Conservation (phyloP, 2,888 invertebrate species). For the Dolomedes plantarius region DNA sequence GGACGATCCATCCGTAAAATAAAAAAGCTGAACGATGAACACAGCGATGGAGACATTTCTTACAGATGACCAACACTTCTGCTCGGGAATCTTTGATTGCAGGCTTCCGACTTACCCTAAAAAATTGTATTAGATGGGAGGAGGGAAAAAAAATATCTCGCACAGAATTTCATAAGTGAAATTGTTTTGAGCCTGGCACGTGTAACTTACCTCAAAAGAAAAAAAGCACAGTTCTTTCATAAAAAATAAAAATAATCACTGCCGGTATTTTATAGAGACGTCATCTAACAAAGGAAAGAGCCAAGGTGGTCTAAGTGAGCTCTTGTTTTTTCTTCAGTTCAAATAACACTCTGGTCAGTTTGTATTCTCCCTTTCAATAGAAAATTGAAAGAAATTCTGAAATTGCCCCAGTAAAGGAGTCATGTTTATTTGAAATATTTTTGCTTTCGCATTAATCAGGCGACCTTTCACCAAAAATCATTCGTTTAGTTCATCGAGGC, state of each 20-base stretch:
- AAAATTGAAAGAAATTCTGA: too few relatives aligned
- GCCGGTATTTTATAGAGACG: constrained; percentile 3
- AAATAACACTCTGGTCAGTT: too few relatives aligned
- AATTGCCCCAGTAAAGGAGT: too few relatives aligned
- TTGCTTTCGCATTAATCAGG: too few relatives aligned
- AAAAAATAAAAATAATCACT: not conserved
- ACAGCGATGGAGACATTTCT: constrained; percentile 12
- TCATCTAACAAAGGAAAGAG: not conserved
- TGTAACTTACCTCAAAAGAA: constrained; percentile 25
- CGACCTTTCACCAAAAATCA: too few relatives aligned
- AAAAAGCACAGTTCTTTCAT: constrained; percentile 18
- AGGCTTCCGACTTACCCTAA: not conserved
- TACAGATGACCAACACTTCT: constrained; percentile 18
- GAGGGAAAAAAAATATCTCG: constrained; percentile 14
- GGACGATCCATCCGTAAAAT: constrained; percentile 5
- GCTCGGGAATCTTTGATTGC: constrained; percentile 16
- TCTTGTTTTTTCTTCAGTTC: too few relatives aligned
- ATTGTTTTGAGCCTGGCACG: constrained; percentile 22
- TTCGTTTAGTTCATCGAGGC: too few relatives aligned
- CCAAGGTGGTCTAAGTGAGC: not conserved
- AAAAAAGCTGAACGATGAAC: constrained; percentile 29
- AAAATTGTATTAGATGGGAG: constrained; percentile 19
- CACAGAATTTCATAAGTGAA: constrained; percentile 31
- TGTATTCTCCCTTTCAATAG: too few relatives aligned
- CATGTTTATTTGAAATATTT: too few relatives aligned